Evolutionary conservation across 2,888 invertebrate species (phyloP), one percentile per base, ranked within the genome.

Genomic region (Nemoura dubitans): DNA sequence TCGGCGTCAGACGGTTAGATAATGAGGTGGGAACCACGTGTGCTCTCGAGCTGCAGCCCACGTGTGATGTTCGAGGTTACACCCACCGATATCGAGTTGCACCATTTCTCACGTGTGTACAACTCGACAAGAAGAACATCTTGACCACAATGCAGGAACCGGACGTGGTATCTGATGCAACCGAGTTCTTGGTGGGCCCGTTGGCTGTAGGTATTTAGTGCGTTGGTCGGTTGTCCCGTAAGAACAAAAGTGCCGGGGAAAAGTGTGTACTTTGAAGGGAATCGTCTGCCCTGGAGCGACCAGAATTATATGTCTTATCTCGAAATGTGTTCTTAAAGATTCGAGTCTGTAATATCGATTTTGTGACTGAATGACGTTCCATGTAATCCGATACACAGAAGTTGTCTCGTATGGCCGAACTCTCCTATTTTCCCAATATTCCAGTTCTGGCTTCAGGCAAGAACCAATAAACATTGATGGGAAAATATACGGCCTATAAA

Each of bases 401-500:
- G 59, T 59, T 59, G 59, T 21, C 59, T 59, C 59, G 21, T 21
- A 59, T 59, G 59, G 59, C 59, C 59, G 14, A 59, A 59, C 59
- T 59, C 59, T 59, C 59, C 36, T 36, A 36, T 36, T 59, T n/a
- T 21, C 21, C 59, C 59, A 21, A 59, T 59, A 59, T 59, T 59
- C 59, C 59, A 27, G 78, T 78, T 28, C 78, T 28, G 78, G 36
- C 78, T 78, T 26, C 27, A n/a, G 78, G 78, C 27, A 26, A 78
- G 78, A 28, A 59, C 78, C 78, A 78, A 78, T 78, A 78, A 78
- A 78, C 78, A 78, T 78, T 5, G 78, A 26, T 78, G 28, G 14
- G 78, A 78, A 78, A 78, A 78, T 78, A 78, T 78, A 78, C 78
- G 78, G 28, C 27, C 78, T 78, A 78, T 78, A 78, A 78, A 27